Evolutionary conservation across 2,797 vertebrate species (phyloP), one percentile per base, ranked within the genome.

Genomic region (Smutsia gigantea): DNA sequence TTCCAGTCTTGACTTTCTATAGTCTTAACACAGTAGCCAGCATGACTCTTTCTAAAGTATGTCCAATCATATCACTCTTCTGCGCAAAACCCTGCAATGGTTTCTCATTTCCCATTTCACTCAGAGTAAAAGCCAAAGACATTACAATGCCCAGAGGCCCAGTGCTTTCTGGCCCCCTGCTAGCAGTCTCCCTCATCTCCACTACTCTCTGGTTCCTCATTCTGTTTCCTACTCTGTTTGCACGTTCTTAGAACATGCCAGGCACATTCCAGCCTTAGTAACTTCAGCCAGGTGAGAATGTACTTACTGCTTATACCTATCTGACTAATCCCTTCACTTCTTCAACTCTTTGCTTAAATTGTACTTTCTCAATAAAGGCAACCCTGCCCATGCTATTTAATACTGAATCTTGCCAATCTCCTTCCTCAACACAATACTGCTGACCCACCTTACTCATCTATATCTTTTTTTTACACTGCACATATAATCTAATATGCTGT

Each of bases 101-200:
- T 51, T 90, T 93, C 75, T 68, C 57, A 68, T 79, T 93, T 96
- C 29, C 74, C n/a, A 78, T 89, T 66, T 83, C 74, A 93, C 61
- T 87, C 49, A 81, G 53, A 57, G 61, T 77, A 29, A 64, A 82
- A 83, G n/a, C 31, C 53, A 55, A 51, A 93, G 59, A 81, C 37
- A 55, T 46, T 74, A 21, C 34, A 59, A 46, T 17, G 19, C n/a
- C 68, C 75, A 3, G 19, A 49, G 31, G 5, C 79, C 46, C 63
- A 68, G 0, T 42, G 71, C 31, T 63, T 2, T 23, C 5, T 21
- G 17, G 18, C 23, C 37, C 84, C 46, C 64, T 9, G 71, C 37
- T 14, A 49, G 14, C 2, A 55, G 55, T 17, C 49, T 89, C 42
- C 57, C 10, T 34, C 51, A 63, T 55, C 42, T 66, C n/a, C 31